These are phyloP conservation scores for Pseudonaja textilis DNA, from an alignment of 2,113 vertebrate genomes.

Conservation along the genomic window DNA sequence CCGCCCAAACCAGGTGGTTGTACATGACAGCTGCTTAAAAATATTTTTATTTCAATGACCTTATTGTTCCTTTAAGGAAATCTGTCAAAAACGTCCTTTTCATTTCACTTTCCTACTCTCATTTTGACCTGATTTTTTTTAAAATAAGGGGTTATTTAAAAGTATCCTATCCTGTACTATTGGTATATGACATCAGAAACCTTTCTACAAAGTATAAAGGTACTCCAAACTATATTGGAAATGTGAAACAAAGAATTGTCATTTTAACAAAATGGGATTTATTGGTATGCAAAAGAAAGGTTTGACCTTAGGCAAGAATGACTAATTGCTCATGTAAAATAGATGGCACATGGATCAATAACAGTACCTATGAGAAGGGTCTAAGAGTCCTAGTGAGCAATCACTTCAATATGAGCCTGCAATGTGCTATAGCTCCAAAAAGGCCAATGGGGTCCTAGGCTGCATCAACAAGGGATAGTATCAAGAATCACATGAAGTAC, in stretches of 20 bases:
- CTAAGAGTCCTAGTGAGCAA: not conserved
- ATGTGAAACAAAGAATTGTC: not conserved
- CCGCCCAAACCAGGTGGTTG: conserved; percentile 11
- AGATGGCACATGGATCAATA: not conserved
- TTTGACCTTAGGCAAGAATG: not conserved
- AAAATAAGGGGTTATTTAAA: not conserved
- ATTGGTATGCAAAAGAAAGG: not conserved
- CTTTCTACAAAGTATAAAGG: not conserved
- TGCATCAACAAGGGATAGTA: not conserved
- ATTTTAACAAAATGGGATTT: not conserved
- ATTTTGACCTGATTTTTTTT: not conserved
- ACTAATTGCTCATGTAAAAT: not conserved
- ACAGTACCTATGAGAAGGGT: not conserved
- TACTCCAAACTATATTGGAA: not conserved
- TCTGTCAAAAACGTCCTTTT: not conserved
- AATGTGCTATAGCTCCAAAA: not conserved
- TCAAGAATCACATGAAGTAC: not conserved
- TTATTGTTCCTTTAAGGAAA: conserved; percentile 12
- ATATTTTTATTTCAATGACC: conserved; percentile 35
- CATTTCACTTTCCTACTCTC: conserved; percentile 2
- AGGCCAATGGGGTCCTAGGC: not conserved
- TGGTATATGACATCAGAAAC: not conserved
- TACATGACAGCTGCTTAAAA: not conserved
- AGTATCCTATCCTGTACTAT: not conserved
- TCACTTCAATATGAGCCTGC: not conserved